Conservation (phyloP, 2,797 vertebrate genomes). For the Champsocephalus gunnari region DNA sequence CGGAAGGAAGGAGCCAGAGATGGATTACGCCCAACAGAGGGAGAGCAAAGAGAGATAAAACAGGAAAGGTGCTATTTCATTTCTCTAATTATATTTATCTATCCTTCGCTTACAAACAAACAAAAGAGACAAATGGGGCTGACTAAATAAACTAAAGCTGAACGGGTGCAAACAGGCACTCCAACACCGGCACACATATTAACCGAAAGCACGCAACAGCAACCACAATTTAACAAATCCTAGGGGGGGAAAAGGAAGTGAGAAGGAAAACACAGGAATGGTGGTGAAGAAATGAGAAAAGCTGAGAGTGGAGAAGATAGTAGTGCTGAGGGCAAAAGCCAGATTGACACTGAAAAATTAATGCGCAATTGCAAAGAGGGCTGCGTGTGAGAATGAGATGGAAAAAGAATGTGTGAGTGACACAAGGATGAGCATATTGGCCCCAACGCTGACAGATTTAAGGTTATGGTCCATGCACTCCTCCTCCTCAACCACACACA, state of each 20-base stretch:
- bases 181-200: slow-evolving; percentile 43
- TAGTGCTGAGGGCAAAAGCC: slow-evolving; percentile 77
- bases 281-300: slow-evolving; percentile 58
- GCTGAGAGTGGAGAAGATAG: slow-evolving; percentile 57
- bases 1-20: slow-evolving; percentile 64
- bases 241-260: slow-evolving; percentile 24
- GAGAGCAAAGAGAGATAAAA: slow-evolving; percentile 75
- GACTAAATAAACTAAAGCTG: slow-evolving; percentile 59
- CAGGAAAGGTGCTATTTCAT: slow-evolving; percentile 75
- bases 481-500: slow-evolving; percentile 18
- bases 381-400: slow-evolving; percentile 54
- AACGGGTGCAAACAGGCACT: slow-evolving; percentile 54
- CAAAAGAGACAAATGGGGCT: slow-evolving; percentile 77
- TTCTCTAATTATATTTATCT: slow-evolving; percentile 86
- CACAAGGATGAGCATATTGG: slow-evolving; percentile 71
- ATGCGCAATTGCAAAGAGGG: slow-evolving; percentile 80
- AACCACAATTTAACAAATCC: slow-evolving; percentile 48
- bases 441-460: slow-evolving; percentile 76
- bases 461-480: slow-evolving; percentile 68
- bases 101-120: slow-evolving; percentile 72
- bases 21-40: slow-evolving; percentile 70
- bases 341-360: slow-evolving; percentile 88
- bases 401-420: slow-evolving; percentile 70
- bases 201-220: slow-evolving; percentile 49
- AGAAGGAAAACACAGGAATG: slow-evolving; percentile 55